Conservation (phyloP, 2,113 vertebrate genomes). For the Myotis lucifugus region DNA sequence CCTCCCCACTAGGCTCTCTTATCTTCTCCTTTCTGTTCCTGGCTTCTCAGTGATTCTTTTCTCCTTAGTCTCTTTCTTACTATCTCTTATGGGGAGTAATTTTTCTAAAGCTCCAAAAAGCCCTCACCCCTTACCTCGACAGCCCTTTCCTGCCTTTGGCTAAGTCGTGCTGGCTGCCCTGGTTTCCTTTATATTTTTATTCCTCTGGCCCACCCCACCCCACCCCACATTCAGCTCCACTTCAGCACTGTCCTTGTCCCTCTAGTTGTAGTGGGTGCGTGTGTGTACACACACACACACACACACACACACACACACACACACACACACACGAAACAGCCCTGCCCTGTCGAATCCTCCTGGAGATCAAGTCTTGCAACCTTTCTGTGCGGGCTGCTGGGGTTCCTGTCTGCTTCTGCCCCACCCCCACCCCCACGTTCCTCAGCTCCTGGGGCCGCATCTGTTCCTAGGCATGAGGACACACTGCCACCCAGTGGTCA, state of each 20-base stretch:
- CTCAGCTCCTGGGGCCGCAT: background rate
- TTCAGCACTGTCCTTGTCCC: background rate
- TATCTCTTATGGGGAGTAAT: background rate
- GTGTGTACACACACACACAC: too few relatives aligned
- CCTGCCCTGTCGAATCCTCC: background rate
- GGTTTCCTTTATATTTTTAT: constrained; percentile 60
- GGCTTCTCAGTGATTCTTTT: constrained; percentile 28
- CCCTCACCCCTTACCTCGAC: background rate
- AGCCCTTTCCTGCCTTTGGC: background rate
- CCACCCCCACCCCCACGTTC: background rate
- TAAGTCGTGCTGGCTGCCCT: constrained; percentile 31
- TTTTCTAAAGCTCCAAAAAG: background rate
- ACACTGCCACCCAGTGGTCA: constrained; percentile 74
- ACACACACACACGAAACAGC: background rate
- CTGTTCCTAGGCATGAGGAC: constrained; percentile 49
- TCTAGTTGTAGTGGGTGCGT: background rate
- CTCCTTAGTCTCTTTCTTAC: background rate
- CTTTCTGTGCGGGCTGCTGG: background rate
- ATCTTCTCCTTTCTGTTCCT: background rate
- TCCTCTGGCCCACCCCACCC: background rate
- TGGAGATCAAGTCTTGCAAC: background rate
- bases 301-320: background rate
- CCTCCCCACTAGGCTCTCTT: background rate
- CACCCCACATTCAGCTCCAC: background rate
- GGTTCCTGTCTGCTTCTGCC: background rate